Evolutionary conservation across 2,888 invertebrate genomes (phyloP).

Genomic region (Synergus umbraculus): DNA sequence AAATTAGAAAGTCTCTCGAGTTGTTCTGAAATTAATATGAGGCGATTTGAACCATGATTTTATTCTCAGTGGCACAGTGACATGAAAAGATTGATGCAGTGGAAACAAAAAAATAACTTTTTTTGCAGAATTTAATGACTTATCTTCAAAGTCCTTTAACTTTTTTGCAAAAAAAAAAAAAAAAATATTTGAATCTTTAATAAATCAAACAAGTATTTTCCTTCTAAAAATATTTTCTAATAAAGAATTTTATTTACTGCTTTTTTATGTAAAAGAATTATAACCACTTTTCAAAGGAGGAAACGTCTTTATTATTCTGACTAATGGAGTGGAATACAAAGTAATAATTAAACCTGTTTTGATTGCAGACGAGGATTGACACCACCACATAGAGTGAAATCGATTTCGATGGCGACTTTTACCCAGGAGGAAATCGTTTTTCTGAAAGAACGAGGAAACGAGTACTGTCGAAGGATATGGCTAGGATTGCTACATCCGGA

Average conservation of each 20-base stretch:
- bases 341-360: neutral
- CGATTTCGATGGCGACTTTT: slow-evolving; percentile 99
- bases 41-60: slow-evolving; percentile 11
- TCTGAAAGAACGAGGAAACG: slow-evolving; percentile 93
- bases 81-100: slow-evolving; percentile 10
- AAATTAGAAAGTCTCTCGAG: slow-evolving; percentile 29
- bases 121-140: slow-evolving; percentile 20
- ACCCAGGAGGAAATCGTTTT: slow-evolving; percentile 96
- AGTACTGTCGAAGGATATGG: slow-evolving; percentile 95
- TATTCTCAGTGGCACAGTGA: slow-evolving; percentile 20
- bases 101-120: slow-evolving; percentile 6
- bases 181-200: no score
- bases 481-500: slow-evolving; percentile 90
- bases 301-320: no score
- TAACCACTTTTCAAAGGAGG: no score
- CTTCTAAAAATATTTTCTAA: no score
- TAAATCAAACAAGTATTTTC: no score
- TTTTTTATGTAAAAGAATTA: no score
- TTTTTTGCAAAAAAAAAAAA: no score
- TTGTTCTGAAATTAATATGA: neutral
- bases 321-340: no score
- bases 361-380: slow-evolving; percentile 94
- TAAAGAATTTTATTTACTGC: no score
- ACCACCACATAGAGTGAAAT: slow-evolving; percentile 98
- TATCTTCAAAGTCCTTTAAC: neutral